Evolutionary conservation across 2,113 vertebrate species (phyloP).

Genomic region (Cranoglanis bouderius): DNA sequence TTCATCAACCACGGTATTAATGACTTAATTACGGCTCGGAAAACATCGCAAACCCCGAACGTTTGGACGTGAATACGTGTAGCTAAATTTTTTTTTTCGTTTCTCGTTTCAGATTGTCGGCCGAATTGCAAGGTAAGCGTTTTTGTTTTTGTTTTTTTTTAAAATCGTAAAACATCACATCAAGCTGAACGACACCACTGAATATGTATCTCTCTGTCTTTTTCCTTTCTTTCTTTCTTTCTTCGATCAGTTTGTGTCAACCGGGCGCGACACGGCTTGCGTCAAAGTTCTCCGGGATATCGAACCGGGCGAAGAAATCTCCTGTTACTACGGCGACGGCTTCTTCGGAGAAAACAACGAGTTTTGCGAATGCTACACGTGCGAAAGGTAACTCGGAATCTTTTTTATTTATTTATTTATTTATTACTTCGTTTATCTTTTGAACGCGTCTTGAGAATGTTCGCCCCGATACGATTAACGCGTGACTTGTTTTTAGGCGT

Average conservation of each 20-base stretch:
- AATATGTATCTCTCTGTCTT: too few species aligned
- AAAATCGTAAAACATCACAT: background rate
- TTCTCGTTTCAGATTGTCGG: constrained; percentile 80
- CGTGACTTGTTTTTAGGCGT: constrained; percentile 74
- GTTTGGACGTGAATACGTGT: background rate
- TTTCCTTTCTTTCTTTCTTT: background rate
- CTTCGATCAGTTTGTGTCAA: constrained; percentile 90
- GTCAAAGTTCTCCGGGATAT: constrained; percentile 97
- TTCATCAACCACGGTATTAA: constrained; percentile 95
- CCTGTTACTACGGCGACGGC: constrained; percentile 97
- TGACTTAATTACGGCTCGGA: background rate
- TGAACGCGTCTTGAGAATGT: background rate
- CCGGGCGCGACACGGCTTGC: constrained; percentile 95
- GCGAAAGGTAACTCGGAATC: constrained; percentile 84
- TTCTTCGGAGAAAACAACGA: constrained; percentile 99
- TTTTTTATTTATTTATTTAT: too few species aligned
- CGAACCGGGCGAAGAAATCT: constrained; percentile 97
- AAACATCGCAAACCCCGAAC: background rate
- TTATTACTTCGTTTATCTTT: too few species aligned
- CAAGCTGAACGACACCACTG: background rate
- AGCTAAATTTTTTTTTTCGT: constrained; percentile 60
- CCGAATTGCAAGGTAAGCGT: constrained; percentile 95
- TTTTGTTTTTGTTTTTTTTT: background rate
- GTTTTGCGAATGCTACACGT: constrained; percentile 99
- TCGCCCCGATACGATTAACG: background rate